Conservation (phyloP, 2,888 invertebrate species). For the Rotaria magnacalcarata region DNA sequence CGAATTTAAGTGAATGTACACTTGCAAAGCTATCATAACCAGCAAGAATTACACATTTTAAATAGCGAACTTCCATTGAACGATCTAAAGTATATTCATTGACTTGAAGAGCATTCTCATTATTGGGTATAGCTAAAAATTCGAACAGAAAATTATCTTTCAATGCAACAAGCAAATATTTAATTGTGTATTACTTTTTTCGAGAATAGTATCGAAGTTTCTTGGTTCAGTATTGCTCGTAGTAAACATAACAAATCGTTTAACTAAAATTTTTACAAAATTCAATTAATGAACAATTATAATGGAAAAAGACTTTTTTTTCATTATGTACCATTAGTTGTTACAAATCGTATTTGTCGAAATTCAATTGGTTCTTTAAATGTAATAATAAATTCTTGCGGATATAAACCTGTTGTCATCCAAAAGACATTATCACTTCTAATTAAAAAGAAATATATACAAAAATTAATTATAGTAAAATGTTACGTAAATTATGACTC, state of each 20-base stretch:
- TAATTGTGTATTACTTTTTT: background rate
- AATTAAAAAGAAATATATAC: background rate
- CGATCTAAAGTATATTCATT: background rate
- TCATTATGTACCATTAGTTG: background rate
- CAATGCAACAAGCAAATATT: background rate
- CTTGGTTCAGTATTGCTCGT: background rate
- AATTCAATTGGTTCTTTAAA: slow-evolving; percentile 28
- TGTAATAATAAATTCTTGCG: slow-evolving; percentile 27
- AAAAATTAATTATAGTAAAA: too few relatives aligned
- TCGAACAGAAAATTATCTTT: background rate
- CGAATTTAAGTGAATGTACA: background rate
- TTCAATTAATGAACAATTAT: background rate
- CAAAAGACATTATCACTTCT: slow-evolving; percentile 26
- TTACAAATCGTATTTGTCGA: background rate
- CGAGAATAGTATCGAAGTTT: background rate
- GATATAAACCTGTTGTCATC: slow-evolving; percentile 25
- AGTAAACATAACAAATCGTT: slow-evolving; percentile 10
- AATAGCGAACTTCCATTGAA: background rate
- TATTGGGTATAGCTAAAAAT: background rate
- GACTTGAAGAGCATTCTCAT: background rate
- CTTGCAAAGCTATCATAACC: slow-evolving; percentile 31
- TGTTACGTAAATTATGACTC: too few relatives aligned
- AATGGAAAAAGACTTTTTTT: too few relatives aligned
- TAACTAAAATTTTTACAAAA: background rate
- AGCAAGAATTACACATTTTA: slow-evolving; percentile 22